These are phyloP conservation scores for Ecliptopera silaceata DNA, from an alignment of 2,888 invertebrate genomes.

Conservation along the genomic window DNA sequence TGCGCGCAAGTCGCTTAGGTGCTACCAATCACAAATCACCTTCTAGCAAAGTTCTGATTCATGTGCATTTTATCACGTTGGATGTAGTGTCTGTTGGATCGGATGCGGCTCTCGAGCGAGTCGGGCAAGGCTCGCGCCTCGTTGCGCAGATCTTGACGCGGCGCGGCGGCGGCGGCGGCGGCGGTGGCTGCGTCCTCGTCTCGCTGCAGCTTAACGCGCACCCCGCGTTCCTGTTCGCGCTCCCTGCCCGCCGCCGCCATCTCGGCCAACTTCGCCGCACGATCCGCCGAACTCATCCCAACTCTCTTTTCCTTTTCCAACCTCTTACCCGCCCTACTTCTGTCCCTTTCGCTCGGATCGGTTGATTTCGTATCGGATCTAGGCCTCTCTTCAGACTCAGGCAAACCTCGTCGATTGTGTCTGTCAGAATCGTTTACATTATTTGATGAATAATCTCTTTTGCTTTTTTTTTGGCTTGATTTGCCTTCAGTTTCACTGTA, in stretches of 20 bases:
- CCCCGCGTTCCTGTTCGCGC: conserved; percentile 89
- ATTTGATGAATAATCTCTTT: conserved; percentile 36
- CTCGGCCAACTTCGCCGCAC: conserved; percentile 84
- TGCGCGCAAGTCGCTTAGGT: too few species aligned
- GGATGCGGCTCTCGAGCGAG: conserved; percentile 92
- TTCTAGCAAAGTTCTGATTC: conserved; percentile 91
- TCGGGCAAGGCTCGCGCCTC: conserved; percentile 83
- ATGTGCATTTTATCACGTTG: conserved; percentile 91
- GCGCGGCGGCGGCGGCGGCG: conserved; percentile 85
- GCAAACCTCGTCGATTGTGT: conserved; percentile 3
- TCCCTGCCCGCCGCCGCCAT: conserved; percentile 92
- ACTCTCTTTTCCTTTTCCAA: conserved; percentile 31
- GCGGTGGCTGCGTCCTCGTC: conserved; percentile 75
- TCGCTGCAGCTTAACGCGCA: conserved; percentile 83
- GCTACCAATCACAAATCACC: conserved; percentile 60
- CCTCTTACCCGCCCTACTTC: conserved; percentile 21
- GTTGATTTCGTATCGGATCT: not conserved
- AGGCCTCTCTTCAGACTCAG: conserved; percentile 11
- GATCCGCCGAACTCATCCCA: conserved; percentile 74
- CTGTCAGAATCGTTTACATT: conserved; percentile 9
- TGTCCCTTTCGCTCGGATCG: not conserved
- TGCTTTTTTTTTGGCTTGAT: conserved; percentile 41
- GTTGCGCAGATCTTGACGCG: too few species aligned
- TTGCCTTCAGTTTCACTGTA: conserved; percentile 38
- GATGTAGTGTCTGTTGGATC: conserved; percentile 94